Conservation (phyloP, 2,888 invertebrate genomes). For the Aleiodes alternator region DNA sequence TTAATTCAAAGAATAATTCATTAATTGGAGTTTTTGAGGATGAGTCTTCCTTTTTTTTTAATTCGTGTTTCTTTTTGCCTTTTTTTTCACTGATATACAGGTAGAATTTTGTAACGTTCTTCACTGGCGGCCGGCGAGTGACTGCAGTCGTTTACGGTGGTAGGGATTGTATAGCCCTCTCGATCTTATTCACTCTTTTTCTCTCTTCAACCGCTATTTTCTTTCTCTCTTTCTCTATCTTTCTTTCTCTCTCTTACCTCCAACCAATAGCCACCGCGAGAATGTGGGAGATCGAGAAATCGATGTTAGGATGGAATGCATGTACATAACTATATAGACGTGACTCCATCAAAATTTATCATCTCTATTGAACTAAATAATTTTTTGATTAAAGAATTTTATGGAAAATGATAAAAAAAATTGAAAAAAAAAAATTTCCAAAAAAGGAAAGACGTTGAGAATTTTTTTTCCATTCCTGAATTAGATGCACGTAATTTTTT, state of each 20-base stretch:
- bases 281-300: constrained; percentile 34
- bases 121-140: constrained; percentile 67
- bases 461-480: no score
- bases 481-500: no score
- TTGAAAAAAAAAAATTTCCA: no score
- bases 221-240: no score
- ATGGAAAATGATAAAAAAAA: no score
- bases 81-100: background rate
- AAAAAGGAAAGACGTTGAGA: no score
- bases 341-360: constrained; percentile 26
- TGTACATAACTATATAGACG: constrained; percentile 14
- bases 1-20: background rate
- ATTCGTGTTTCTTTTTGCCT: background rate
- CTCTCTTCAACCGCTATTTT: background rate
- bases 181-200: background rate
- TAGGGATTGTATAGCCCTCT: constrained; percentile 13
- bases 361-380: background rate
- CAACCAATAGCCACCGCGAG: background rate
- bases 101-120: constrained; percentile 48
- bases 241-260: background rate
- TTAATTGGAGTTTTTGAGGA: background rate
- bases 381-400: no score
- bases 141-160: constrained; percentile 58
- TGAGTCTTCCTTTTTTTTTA: background rate
- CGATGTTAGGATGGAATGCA: constrained; percentile 30